Conservation (phyloP, 2,113 vertebrate species). For the Spilogale gracilis region DNA sequence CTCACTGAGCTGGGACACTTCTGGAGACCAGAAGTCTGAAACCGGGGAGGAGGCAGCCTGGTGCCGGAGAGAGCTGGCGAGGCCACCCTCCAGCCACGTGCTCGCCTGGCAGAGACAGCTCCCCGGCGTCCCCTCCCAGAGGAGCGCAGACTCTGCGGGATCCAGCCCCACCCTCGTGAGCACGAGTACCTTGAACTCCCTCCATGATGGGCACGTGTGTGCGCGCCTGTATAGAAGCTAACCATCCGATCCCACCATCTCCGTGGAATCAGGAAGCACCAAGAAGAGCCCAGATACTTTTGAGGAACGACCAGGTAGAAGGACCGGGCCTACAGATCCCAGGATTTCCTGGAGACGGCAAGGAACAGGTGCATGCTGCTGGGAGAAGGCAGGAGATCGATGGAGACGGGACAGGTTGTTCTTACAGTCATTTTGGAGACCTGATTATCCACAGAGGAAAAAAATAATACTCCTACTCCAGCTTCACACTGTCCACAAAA, state of each 20-base stretch:
- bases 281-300: background rate
- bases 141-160: no score
- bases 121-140: background rate
- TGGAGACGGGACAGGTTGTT: no score
- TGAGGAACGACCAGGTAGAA: background rate
- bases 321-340: background rate
- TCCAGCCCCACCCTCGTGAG: background rate
- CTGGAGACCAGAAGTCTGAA: background rate
- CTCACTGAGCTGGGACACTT: rapidly evolving
- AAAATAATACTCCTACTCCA: background rate
- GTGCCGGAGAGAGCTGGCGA: background rate
- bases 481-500: background rate
- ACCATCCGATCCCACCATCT: background rate
- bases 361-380: rapidly evolving
- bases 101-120: background rate
- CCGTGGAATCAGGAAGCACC: background rate
- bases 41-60: background rate
- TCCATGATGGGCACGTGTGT: background rate
- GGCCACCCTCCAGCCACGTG: rapidly evolving
- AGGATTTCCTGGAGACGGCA: background rate
- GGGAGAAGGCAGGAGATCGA: no score
- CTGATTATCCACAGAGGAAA: background rate
- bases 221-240: background rate
- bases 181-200: background rate
- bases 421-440: background rate